A percentile compares a stretch with the other conserved stretches of the same genome.
Evolutionary conservation across 2,113 vertebrate genomes (phyloP).

Genomic region (Conger conger): DNA sequence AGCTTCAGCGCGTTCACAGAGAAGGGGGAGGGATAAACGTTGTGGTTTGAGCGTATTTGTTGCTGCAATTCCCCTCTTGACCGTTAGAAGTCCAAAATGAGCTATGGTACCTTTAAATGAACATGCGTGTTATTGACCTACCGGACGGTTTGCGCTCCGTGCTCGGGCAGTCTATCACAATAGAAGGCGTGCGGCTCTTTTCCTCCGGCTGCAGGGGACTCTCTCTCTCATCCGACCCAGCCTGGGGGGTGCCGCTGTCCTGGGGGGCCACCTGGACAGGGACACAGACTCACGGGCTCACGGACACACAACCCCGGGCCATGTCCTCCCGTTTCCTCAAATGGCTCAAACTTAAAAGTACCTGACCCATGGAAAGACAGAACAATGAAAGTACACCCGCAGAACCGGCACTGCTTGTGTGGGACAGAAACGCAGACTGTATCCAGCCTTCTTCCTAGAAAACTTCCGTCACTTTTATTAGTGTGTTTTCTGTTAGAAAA

Average conservation of each 20-base stretch:
- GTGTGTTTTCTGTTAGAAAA: not conserved
- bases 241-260: constrained; percentile 37
- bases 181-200: constrained; percentile 31
- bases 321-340: not conserved
- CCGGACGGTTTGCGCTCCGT: constrained; percentile 36
- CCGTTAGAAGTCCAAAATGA: no score
- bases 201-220: constrained; percentile 31
- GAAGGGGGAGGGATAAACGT: no score
- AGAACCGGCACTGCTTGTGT: not conserved
- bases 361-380: not conserved
- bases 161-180: not conserved
- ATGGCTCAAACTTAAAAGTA: not conserved
- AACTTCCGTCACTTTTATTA: not conserved
- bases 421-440: not conserved
- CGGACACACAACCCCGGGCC: no score
- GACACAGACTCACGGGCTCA: not conserved
- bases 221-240: constrained; percentile 22
- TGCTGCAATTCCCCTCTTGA: no score
- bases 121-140: constrained; percentile 27
- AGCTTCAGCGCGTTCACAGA: no score
- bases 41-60: no score
- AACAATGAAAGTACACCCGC: not conserved
- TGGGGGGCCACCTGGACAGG: constrained; percentile 14
- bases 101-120: no score
- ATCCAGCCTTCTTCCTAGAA: not conserved